Evolutionary conservation across 2,888 invertebrate genomes (phyloP).

Genomic region (Athrips mouffetella): DNA sequence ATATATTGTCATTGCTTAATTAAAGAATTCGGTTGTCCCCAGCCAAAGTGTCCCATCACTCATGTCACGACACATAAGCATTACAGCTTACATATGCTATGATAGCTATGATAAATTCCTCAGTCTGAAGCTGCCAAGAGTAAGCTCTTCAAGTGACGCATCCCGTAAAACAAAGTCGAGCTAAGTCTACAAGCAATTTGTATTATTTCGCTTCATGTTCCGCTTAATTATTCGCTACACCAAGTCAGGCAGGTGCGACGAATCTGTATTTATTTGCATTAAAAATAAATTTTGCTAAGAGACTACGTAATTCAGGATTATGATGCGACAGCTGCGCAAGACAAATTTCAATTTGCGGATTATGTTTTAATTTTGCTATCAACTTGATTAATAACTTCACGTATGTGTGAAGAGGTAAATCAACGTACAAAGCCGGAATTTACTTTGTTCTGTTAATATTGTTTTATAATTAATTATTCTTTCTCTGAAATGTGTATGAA

Average conservation of each 20-base stretch:
- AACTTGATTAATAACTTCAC: conserved; percentile 50
- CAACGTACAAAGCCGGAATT: not conserved
- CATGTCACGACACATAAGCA: no score
- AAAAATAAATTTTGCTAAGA: conserved; percentile 66
- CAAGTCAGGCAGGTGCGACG: conserved; percentile 70
- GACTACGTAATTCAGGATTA: conserved; percentile 69
- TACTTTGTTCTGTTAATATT: no score
- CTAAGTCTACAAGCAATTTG: conserved; percentile 67
- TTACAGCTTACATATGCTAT: no score
- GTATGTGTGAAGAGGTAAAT: conserved; percentile 26
- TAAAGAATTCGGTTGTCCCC: no score
- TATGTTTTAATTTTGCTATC: conserved; percentile 60
- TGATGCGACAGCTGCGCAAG: conserved; percentile 65
- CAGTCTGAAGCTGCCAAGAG: no score
- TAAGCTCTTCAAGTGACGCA: conserved; percentile 54
- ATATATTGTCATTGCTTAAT: no score
- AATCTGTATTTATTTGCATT: conserved; percentile 75
- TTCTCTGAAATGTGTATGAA: no score
- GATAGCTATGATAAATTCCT: no score
- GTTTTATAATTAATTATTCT: no score
- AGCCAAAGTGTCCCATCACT: no score
- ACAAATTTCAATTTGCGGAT: conserved; percentile 64
- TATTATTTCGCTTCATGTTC: conserved; percentile 69
- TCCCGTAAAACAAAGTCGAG: conserved; percentile 59
- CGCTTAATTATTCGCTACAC: conserved; percentile 69